Evolutionary conservation across 92 coral and sea anemone species (phyloP), one percentile per base, ranked within the genome.

Genomic region (Montipora capitata): DNA sequence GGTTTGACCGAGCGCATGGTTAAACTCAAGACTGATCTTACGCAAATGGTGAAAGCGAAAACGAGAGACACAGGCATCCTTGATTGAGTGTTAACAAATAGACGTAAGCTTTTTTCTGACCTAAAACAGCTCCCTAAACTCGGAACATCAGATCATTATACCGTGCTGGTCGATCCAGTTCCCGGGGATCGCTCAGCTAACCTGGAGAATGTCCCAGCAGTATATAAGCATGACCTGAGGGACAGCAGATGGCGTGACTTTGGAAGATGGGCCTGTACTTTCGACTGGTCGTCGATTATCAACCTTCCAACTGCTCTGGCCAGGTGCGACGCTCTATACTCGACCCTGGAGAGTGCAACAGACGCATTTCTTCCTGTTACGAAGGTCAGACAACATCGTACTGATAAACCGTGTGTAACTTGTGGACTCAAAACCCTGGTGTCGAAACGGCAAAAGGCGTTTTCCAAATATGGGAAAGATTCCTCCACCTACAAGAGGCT

Each of bases 361-460:
- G 51, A 45, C 0, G 14, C 61, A 54, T 54, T 54, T 54, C 43
- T 56, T 78, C 3, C 8, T 84, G 81, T 52, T 72, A 59, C 39
- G 45, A 85, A 51, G 63, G 45, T 10, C 44, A 85, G 45, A 42
- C 45, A 75, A 39, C 68, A 63, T 75, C 48, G 57, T 35, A 59
- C 84, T 40, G 84, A 79, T 71, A 63, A 63, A 48, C 76, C 84
- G 48, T 79, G 75, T 75, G 71, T 79, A 40, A 57, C 84, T 61
- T 57, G 72, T 35, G 38, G 49, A 61, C 84, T 79, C 48, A 79
- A 79, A 79, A 43, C 84, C 49, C 49, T 65, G 16, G 71, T 79
- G 42, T 52, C 51, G 63, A 61, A 61, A 61, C 41, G 84, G 40
- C 76, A 79, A 61, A 41, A 66, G 40, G 84, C 84, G 44, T 44